A percentile compares a stretch with the other conserved stretches of the same genome.
Conservation (phyloP, 2,888 invertebrate species). For the Polydesmus complanatus region DNA sequence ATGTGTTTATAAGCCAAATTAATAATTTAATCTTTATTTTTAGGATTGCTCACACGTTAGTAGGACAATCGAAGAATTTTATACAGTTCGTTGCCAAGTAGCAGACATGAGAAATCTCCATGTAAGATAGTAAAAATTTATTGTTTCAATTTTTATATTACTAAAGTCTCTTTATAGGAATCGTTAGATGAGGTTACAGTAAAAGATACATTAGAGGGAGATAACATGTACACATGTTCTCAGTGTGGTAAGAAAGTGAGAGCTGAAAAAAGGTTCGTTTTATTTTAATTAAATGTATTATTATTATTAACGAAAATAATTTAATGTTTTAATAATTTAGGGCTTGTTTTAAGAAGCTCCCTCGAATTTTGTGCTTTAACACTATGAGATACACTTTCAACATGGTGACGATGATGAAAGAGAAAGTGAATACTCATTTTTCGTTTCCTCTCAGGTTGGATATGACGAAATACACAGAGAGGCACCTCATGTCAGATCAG, state of each 20-base stretch:
- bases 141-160: background rate
- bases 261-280: slow-evolving; percentile 66
- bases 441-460: slow-evolving; percentile 84
- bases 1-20: background rate
- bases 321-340: slow-evolving; percentile 36
- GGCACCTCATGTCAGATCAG: slow-evolving; percentile 78
- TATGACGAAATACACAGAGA: slow-evolving; percentile 90
- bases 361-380: slow-evolving; percentile 85
- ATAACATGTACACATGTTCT: slow-evolving; percentile 95
- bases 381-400: slow-evolving; percentile 96
- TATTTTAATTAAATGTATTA: background rate
- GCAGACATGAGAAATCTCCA: slow-evolving; percentile 92
- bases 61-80: slow-evolving; percentile 86
- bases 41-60: slow-evolving; percentile 90
- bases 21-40: slow-evolving; percentile 15
- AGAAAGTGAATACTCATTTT: slow-evolving; percentile 93
- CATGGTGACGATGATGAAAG: slow-evolving; percentile 93
- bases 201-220: slow-evolving; percentile 89
- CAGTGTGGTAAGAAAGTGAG: slow-evolving; percentile 89
- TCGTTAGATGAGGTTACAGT: slow-evolving; percentile 93
- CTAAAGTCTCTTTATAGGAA: slow-evolving; percentile 39
- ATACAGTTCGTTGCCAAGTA: slow-evolving; percentile 89
- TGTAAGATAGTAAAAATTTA: slow-evolving; percentile 25
- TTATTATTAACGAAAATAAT: slow-evolving; percentile 3
- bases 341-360: slow-evolving; percentile 85